These are phyloP conservation scores for Euwallacea fornicatus DNA, from an alignment of 1,140 invertebrate species.

Conservation along the genomic window DNA sequence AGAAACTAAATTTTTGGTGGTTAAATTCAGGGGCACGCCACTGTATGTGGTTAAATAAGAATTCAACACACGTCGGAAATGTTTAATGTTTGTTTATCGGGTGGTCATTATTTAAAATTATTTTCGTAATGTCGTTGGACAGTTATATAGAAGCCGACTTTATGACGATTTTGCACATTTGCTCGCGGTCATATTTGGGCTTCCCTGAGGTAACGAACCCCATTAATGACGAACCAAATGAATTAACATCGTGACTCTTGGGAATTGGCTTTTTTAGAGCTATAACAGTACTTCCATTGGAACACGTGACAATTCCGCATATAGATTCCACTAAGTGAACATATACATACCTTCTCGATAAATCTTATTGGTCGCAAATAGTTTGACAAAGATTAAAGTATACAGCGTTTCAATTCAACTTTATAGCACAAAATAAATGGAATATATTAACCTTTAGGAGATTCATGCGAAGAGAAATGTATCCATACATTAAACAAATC, in stretches of 20 bases:
- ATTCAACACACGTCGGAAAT: slow-evolving; percentile 35
- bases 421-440: slow-evolving; percentile 24
- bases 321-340: not conserved
- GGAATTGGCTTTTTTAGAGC: too few species aligned
- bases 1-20: too few species aligned
- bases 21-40: slow-evolving; percentile 7
- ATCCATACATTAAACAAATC: slow-evolving; percentile 38
- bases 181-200: not conserved
- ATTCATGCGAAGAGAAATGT: slow-evolving; percentile 36
- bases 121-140: slow-evolving; percentile 34
- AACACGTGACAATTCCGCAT: not conserved
- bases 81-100: slow-evolving; percentile 37
- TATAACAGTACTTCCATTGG: not conserved
- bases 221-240: not conserved
- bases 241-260: not conserved
- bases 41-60: slow-evolving; percentile 24
- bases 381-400: slow-evolving; percentile 20
- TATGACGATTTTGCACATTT: slow-evolving; percentile 26
- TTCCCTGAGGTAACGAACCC: slow-evolving; percentile 15
- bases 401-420: slow-evolving; percentile 18
- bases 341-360: not conserved
- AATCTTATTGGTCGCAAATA: slow-evolving; percentile 4
- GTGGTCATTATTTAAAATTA: slow-evolving; percentile 32
- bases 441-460: slow-evolving; percentile 35
- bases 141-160: slow-evolving; percentile 25